phyloP scores from a whole-genome alignment of 2,797 vertebrate genomes.

The Eleutherodactylus coqui region DNA sequence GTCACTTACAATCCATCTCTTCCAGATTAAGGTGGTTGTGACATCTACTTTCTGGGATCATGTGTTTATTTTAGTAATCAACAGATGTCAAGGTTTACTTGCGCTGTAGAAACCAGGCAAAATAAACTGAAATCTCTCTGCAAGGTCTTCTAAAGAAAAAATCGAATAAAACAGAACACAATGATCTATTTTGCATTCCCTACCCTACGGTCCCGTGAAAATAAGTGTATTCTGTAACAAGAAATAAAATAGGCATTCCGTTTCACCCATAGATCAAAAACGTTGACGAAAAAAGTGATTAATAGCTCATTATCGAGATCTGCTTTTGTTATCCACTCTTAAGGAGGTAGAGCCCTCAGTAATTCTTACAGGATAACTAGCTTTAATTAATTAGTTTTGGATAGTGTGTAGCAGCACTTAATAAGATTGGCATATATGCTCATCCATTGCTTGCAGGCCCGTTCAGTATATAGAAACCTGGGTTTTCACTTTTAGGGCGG shows the following conservation, averaged over 20 bases:
- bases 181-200: background rate
- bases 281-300: no score
- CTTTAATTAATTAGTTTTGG: background rate
- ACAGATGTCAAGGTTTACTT: constrained; percentile 47
- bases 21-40: constrained; percentile 28
- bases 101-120: background rate
- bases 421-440: background rate
- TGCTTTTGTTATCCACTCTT: background rate
- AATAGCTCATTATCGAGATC: no score
- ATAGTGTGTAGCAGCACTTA: background rate
- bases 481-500: no score
- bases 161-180: background rate
- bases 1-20: constrained; percentile 55
- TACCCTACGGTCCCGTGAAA: background rate
- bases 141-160: background rate
- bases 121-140: background rate
- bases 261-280: no score
- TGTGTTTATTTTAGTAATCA: constrained; percentile 46
- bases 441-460: background rate
- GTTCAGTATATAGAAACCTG: background rate
- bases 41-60: background rate
- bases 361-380: background rate
- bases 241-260: no score
- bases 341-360: background rate
- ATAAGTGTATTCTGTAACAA: no score